Evolutionary conservation across 2,797 vertebrate species (phyloP).

Genomic region (Sarcoramphus papa): DNA sequence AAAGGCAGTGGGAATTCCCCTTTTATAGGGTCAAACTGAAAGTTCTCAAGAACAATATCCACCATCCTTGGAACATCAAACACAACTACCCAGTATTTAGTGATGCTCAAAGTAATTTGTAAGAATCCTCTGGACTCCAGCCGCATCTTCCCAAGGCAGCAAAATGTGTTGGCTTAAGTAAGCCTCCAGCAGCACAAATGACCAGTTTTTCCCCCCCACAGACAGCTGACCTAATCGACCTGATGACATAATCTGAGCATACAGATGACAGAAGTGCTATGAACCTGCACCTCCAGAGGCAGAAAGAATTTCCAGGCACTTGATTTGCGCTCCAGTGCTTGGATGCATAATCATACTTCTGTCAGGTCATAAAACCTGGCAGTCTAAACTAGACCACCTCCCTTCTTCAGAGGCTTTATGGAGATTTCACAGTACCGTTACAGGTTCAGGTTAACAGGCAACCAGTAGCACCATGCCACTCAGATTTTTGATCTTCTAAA

Average conservation of each 20-base stretch:
- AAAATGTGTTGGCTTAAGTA: not conserved
- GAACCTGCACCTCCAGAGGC: not conserved
- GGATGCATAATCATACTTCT: not conserved
- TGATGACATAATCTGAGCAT: too few relatives aligned
- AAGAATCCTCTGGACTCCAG: not conserved
- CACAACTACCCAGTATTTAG: not conserved
- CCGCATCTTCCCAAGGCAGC: not conserved
- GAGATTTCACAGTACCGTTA: not conserved
- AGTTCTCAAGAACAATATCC: not conserved
- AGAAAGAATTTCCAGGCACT: not conserved
- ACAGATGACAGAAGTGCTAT: not conserved
- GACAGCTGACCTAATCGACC: not conserved
- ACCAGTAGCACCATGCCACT: not conserved
- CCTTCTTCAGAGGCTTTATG: not conserved
- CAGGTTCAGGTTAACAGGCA: not conserved
- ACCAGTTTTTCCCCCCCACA: not conserved
- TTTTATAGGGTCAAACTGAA: not conserved
- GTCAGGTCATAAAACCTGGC: not conserved
- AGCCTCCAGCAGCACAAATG: not conserved
- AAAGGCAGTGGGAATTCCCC: not conserved
- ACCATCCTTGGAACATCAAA: not conserved
- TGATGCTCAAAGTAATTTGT: not conserved
- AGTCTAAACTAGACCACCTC: not conserved
- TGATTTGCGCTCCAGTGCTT: not conserved
- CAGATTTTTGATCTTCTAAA: not conserved